A percentile compares a stretch with the other conserved stretches of the same genome.
Evolutionary conservation across 2,113 vertebrate genomes (phyloP).

Genomic region (Delphinus delphis): DNA sequence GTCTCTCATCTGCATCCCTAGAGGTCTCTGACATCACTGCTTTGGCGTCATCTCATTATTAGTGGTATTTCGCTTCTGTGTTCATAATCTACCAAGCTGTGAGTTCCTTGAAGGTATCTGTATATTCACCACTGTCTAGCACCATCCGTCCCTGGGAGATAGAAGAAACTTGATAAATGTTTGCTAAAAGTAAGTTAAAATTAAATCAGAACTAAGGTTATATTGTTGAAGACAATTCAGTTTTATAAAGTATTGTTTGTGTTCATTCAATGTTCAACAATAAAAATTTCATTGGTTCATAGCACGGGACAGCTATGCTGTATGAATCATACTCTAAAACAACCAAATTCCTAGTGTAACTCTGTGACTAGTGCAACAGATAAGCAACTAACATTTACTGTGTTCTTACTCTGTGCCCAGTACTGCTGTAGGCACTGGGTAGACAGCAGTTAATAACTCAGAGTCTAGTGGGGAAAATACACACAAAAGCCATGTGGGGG

Average conservation of each 20-base stretch:
- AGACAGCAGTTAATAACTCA: not conserved
- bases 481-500: not conserved
- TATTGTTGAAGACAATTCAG: not conserved
- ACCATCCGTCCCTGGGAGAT: not conserved
- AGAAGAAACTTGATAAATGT: not conserved
- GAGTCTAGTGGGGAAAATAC: not conserved
- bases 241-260: not conserved
- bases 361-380: not conserved
- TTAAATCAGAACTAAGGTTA: constrained; percentile 2
- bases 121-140: not conserved
- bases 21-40: not conserved
- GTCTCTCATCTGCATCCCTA: not conserved
- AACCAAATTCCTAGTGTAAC: not conserved
- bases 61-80: not conserved
- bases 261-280: not conserved
- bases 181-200: constrained; percentile 19
- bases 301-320: not conserved
- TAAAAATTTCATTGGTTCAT: not conserved
- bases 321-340: not conserved
- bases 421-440: not conserved
- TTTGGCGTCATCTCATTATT: not conserved
- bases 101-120: not conserved
- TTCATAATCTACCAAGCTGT: not conserved
- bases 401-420: not conserved
- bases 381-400: not conserved